phyloP scores from a whole-genome alignment of 2,797 vertebrate genomes.

The Liparis tanakae region DNA sequence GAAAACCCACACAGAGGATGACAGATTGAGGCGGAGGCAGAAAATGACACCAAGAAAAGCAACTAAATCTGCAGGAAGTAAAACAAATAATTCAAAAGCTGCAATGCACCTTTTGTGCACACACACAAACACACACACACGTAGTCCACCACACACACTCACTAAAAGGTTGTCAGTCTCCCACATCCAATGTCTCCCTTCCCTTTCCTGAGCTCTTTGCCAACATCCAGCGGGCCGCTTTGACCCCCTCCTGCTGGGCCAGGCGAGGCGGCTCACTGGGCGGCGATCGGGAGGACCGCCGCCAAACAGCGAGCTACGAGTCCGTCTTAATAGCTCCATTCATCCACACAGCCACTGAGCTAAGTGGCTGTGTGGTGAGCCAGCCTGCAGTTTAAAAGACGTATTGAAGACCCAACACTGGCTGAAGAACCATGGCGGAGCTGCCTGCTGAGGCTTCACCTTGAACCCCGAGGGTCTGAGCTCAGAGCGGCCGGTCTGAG shows the following conservation, averaged over 20 bases:
- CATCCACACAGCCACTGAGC: constrained; percentile 42
- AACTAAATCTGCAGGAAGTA: constrained; percentile 21
- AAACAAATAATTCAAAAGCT: background rate
- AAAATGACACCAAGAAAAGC: constrained; percentile 34
- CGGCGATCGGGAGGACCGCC: constrained; percentile 32
- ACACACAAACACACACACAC: background rate
- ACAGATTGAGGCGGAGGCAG: constrained; percentile 34
- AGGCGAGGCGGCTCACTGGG: constrained; percentile 25
- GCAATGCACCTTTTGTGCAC: background rate
- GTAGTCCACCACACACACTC: constrained; percentile 21
- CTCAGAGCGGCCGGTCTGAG: constrained; percentile 17
- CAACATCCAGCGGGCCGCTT: constrained; percentile 54
- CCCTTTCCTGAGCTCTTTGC: constrained; percentile 31
- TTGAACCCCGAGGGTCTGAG: constrained; percentile 31
- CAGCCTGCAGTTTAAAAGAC: constrained; percentile 52
- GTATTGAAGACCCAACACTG: constrained; percentile 19
- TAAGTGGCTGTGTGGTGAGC: constrained; percentile 35
- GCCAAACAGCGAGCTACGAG: constrained; percentile 45
- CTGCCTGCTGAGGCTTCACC: constrained; percentile 49
- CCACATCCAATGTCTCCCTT: constrained; percentile 47
- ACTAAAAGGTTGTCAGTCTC: constrained; percentile 49
- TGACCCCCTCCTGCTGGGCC: constrained; percentile 61
- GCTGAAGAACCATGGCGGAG: constrained; percentile 43
- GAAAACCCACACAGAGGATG: constrained; percentile 47
- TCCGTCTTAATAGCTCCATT: constrained; percentile 70